Evolutionary conservation across 2,797 vertebrate species (phyloP), one percentile per base, ranked within the genome.

Genomic region (Protonibea diacanthus): DNA sequence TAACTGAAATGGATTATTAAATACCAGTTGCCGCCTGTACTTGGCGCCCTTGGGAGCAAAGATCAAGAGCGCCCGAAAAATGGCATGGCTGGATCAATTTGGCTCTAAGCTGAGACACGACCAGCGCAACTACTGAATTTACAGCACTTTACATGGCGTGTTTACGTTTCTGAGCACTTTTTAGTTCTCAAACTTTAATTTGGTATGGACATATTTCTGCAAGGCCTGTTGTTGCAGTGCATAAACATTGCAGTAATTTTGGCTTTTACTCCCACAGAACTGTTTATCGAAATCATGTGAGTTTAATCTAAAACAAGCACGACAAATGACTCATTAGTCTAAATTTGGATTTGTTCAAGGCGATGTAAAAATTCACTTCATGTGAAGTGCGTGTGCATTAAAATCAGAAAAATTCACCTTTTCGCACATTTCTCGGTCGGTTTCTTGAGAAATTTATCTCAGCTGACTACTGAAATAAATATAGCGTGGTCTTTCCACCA

Each of bases 401-500:
- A 74, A 47, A 58, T 44, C 21, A 12, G 11, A 18, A 14, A 15
- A 14, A 7, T 60, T 47, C 12, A 64, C 47, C n/a, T 45, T 51
- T 59, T 53, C 10, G 20, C 49, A 44, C 42, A 27, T 61, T 48
- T 61, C 69, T 49, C 25, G 53, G 29, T 70, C 15, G 65, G 12
- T 71, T 70, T 53, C 33, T n/a, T 15, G 18, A 38, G 70, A 8
- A 27, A 7, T 51, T 49, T 27, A 51, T 48, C 66, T 84, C 56
- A 49, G 55, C 49, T 23, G 55, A 67, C 56, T 5, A 17, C 25
- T 38, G 68, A 69, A 86, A 75, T 79, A 81, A 78, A 84, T 83
- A 71, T 44, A 70, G 68, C 44, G 68, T 60, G 47, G 73, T 66
- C 48, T 81, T 83, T 87, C 85, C 80, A 81, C 52, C 47, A 61